Evolutionary conservation across 2,113 vertebrate genomes (phyloP), one percentile per base, ranked within the genome.

Genomic region (Potamarius usumacintae): DNA sequence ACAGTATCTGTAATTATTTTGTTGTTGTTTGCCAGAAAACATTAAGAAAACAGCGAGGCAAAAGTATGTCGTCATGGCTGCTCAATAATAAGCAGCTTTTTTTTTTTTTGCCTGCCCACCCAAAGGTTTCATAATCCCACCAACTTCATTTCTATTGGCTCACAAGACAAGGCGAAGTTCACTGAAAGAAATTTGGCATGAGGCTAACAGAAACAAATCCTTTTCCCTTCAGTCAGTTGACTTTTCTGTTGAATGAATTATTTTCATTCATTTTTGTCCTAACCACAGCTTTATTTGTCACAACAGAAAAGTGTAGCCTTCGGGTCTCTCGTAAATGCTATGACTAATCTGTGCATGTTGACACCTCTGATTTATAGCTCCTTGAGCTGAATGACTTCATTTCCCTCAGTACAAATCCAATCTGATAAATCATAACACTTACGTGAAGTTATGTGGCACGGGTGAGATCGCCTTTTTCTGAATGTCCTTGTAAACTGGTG

Each of bases 401-500:
- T 42, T 48, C 17, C 71, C 17, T 42, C 42, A 17, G 17, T 18
- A 10, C 65, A 65, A 65, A 53, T 53, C 1, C 0, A 63, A 14
- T 7, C 4, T 2, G 25, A 27, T n/a, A 84, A 2, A 4, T 12
- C 10, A 34, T 22, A 86, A 8, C 11, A 94, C 97, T 94, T 93
- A 96, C 98, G 95, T 97, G 94, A 96, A 98, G 92, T 95, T 97
- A 60, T 96, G 96, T 90, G 93, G 81, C 87, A 94, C 95, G 0
- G 97, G 97, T 74, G 94, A 95, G n/a, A 97, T 83, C 0, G 97
- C 97, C 90, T 96, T 98, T 93, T 97, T 96, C 94, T 98, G 93
- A 87, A 96, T 97, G 85, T 99, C 98, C 92, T 99, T 99, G 94
- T 99, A 99, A 85, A 97, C 93, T 0, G 98, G 98, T 76, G 98